Evolutionary conservation across 2,888 invertebrate genomes (phyloP), one percentile per base, ranked within the genome.

Genomic region (Marasmarcha lunaedactyla): DNA sequence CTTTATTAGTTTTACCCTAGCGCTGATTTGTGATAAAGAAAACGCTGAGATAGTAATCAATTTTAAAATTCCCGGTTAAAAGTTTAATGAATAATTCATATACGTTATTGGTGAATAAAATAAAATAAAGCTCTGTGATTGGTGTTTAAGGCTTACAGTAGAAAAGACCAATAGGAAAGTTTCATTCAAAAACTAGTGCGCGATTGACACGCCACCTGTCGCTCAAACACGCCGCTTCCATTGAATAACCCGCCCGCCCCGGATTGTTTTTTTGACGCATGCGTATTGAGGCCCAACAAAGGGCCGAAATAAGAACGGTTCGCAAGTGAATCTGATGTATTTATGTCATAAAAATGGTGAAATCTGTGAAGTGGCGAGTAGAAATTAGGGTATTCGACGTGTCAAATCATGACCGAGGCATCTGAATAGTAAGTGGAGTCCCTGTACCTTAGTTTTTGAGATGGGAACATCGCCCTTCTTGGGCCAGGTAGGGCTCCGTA

Each of bases 381-480:
- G 89, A 87, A 88, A 90, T 88, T 92, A 91, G 89, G 88, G 88
- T 89, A 88, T 90, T 90, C 87, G 87, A 87, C 87, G 89, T 88
- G 84, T 89, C 90, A 86, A 91, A 92, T 86, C 92, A 93, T 93
- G 93, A 92, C 91, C 90, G 93, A 92, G 88, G 89, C 89, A 89
- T 90, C 89, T 90, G 93, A 93, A 88, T 91, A 92, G 93, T 93
- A 86, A 92, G 91, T 89, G 71, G 47, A 60, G 59, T 57, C 52
- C 49, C 58, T 63, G 56, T 63, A 52, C 60, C 65, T 65, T 65
- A 69, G 54, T 57, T 72, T 69, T 64, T 56, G 62, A 50, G 53
- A 42, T 54, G 55, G 52, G 57, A 59, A 64, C 61, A 63, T 70
- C 69, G 71, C 71, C 74, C 73, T 70, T 60, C 54, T 55, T 60